phyloP scores from a whole-genome alignment of 1,140 invertebrate genomes.

The Drosophila bifasciata region DNA sequence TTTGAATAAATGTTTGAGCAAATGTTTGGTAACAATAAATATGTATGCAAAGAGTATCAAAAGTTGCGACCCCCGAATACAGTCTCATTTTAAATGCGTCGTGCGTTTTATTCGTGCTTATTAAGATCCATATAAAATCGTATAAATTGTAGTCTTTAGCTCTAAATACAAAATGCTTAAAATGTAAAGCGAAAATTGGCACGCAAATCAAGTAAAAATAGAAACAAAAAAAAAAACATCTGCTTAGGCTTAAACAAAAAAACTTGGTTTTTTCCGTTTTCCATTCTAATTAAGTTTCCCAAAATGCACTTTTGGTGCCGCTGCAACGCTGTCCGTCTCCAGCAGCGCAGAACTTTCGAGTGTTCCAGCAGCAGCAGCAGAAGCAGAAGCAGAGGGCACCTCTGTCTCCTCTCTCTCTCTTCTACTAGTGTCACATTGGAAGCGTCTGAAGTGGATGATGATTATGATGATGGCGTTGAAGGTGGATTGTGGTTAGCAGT shows the following conservation, averaged over 20 bases:
- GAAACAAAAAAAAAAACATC: constrained; percentile 37
- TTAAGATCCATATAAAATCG: constrained; percentile 28
- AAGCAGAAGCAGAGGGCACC: background rate
- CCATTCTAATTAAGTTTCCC: too few species aligned
- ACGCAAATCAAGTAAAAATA: constrained; percentile 12
- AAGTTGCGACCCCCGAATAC: too few species aligned
- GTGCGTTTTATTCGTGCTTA: constrained; percentile 63
- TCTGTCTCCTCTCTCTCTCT: background rate
- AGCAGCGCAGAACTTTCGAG: too few species aligned
- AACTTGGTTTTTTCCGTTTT: constrained; percentile 2
- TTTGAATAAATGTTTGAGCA: too few species aligned
- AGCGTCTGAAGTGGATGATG: constrained; percentile 15
- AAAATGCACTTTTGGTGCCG: too few species aligned
- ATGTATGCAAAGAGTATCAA: too few species aligned
- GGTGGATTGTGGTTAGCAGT: too few species aligned
- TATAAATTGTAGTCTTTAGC: constrained; percentile 43
- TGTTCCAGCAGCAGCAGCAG: too few species aligned
- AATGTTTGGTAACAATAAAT: too few species aligned
- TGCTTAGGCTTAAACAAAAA: constrained; percentile 36
- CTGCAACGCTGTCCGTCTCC: too few species aligned
- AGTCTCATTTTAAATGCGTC: constrained; percentile 57
- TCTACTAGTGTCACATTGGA: constrained; percentile 11
- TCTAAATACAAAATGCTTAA: constrained; percentile 53
- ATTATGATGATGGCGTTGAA: too few species aligned
- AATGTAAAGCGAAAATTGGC: constrained; percentile 26